phyloP scores from a whole-genome alignment of 2,797 vertebrate genomes.

The Strix occidentalis region DNA sequence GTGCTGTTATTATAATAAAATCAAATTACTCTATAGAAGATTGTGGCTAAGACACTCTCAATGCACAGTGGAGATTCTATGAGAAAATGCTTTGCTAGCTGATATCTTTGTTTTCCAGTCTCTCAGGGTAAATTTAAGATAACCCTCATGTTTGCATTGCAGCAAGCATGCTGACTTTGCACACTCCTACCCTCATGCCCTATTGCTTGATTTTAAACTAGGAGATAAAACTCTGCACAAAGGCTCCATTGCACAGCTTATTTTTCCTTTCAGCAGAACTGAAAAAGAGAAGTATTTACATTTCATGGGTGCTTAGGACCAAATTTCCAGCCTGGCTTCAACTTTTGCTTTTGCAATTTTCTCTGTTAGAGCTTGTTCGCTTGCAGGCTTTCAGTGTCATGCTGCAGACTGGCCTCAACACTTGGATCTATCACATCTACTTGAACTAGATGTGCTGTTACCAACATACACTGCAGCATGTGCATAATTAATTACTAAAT shows the following conservation, averaged over 20 bases:
- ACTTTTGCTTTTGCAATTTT: not conserved
- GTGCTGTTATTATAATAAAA: not conserved
- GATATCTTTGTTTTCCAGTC: not conserved
- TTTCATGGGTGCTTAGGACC: not conserved
- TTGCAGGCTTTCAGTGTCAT: not conserved
- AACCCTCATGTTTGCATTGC: constrained; percentile 18
- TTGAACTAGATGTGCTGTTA: not conserved
- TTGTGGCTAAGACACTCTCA: not conserved
- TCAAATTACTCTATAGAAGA: not conserved
- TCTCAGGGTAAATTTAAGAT: constrained; percentile 19
- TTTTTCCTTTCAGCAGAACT: constrained; percentile 18
- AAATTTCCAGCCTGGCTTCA: not conserved
- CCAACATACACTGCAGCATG: not conserved
- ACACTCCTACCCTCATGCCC: not conserved
- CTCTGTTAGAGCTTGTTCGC: not conserved
- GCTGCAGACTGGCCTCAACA: not conserved
- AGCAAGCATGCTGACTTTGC: constrained; percentile 30
- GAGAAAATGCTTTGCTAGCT: constrained; percentile 20
- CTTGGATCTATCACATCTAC: not conserved
- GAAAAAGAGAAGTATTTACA: not conserved
- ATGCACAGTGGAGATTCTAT: not conserved
- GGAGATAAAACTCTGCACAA: constrained; percentile 29
- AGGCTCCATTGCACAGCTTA: not conserved
- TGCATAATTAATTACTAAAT: not conserved
- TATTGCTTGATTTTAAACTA: constrained; percentile 1